A percentile compares a stretch with the other conserved stretches of the same genome.
These are phyloP conservation scores for Diplazon laetatorius DNA, from an alignment of 2,888 invertebrate genomes.

Conservation along the genomic window DNA sequence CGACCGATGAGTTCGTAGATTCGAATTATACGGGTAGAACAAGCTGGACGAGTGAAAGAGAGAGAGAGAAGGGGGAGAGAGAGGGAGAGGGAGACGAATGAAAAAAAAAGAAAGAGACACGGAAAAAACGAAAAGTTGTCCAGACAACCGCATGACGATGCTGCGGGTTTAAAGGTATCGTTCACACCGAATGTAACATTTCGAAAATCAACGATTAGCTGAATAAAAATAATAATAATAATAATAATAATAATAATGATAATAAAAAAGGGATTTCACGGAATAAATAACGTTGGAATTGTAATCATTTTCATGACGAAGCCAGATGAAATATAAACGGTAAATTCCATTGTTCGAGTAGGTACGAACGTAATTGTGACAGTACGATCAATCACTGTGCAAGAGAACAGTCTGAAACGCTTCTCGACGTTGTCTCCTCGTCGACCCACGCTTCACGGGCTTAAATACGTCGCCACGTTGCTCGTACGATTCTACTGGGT, in stretches of 20 bases:
- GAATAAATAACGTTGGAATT: too few relatives aligned
- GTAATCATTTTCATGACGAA: too few relatives aligned
- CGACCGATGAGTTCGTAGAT: conserved; percentile 22
- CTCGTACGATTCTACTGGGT: too few relatives aligned
- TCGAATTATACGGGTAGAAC: conserved; percentile 42
- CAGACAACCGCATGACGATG: conserved; percentile 3
- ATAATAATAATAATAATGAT: too few relatives aligned
- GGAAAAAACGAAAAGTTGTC: background rate
- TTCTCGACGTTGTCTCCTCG: background rate
- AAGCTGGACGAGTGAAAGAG: conserved; percentile 1
- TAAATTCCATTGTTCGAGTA: too few relatives aligned
- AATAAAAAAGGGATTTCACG: too few relatives aligned
- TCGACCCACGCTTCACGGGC: conserved; percentile 35
- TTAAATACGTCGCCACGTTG: conserved; percentile 1
- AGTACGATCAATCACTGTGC: background rate
- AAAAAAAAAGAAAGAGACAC: background rate
- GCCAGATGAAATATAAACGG: too few relatives aligned
- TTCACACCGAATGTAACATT: conserved; percentile 49
- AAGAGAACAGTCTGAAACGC: background rate
- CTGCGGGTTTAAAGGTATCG: conserved; percentile 23
- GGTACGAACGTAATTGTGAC: background rate
- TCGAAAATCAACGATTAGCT: too few relatives aligned
- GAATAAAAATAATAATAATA: too few relatives aligned
- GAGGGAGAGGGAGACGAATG: background rate
- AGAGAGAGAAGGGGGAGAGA: conserved; percentile 9